These are phyloP conservation scores for Natator depressus DNA, from an alignment of 2,113 vertebrate genomes.

Conservation along the genomic window DNA sequence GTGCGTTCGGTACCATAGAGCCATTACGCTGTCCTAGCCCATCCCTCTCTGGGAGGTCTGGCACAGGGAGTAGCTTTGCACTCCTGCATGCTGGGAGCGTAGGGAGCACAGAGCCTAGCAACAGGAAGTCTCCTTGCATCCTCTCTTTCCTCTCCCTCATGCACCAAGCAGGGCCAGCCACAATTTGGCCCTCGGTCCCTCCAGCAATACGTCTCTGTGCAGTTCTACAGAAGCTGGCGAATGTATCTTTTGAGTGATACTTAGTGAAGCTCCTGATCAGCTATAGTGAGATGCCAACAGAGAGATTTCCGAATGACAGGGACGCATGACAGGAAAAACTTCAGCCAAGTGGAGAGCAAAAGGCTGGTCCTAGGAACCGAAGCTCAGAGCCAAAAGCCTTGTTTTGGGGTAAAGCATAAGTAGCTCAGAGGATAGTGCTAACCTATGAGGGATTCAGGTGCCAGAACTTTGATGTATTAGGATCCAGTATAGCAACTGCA, in stretches of 20 bases:
- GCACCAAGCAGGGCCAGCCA: neutral
- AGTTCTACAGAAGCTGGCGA: rapidly evolving
- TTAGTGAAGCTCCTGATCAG: neutral
- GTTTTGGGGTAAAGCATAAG: too few relatives aligned
- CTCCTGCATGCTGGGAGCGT: neutral
- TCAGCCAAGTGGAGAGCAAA: neutral
- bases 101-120: neutral
- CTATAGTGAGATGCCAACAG: neutral
- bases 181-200: neutral
- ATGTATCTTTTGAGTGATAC: neutral
- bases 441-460: neutral
- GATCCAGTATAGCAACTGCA: neutral
- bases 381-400: neutral
- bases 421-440: neutral
- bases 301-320: neutral
- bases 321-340: neutral
- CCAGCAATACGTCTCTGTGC: neutral
- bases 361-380: neutral
- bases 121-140: neutral
- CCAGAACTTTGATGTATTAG: rapidly evolving
- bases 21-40: neutral
- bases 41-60: neutral
- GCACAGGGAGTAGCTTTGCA: neutral
- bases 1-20: neutral
- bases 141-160: neutral